These are phyloP conservation scores for Poeciliopsis turneri DNA, from an alignment of 2,797 vertebrate species.

Conservation along the genomic window DNA sequence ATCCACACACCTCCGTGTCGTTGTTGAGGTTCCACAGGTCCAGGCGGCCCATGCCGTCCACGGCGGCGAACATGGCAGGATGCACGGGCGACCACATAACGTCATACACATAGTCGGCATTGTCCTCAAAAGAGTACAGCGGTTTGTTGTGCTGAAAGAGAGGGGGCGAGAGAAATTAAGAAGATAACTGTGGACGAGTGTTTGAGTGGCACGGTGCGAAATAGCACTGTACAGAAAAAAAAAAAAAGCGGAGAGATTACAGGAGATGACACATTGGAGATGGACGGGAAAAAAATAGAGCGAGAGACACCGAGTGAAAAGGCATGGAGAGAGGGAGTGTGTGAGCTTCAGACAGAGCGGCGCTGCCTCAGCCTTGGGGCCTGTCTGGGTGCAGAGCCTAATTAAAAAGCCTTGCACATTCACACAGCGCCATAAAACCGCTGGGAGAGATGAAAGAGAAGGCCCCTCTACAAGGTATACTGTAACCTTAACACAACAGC, in stretches of 20 bases:
- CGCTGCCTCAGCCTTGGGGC: constrained; percentile 95
- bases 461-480: constrained; percentile 85
- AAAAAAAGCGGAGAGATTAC: constrained; percentile 34
- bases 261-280: constrained; percentile 62
- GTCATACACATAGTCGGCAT: constrained; percentile 96
- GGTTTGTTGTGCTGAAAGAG: constrained; percentile 93
- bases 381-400: constrained; percentile 92
- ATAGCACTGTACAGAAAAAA: constrained; percentile 18
- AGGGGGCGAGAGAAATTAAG: constrained; percentile 14
- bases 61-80: constrained; percentile 93
- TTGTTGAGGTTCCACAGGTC: constrained; percentile 98
- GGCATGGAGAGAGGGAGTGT: constrained; percentile 84
- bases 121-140: constrained; percentile 98
- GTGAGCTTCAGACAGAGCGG: constrained; percentile 85
- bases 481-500: constrained; percentile 88
- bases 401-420: constrained; percentile 98
- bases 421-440: constrained; percentile 95
- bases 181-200: constrained; percentile 18
- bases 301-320: constrained; percentile 40
- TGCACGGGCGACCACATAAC: constrained; percentile 98
- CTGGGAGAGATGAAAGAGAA: constrained; percentile 93
- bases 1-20: constrained; percentile 89
- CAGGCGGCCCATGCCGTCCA: constrained; percentile 95
- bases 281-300: constrained; percentile 40
- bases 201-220: constrained; percentile 26